phyloP scores from a whole-genome alignment of 2,113 vertebrate genomes.

The Phaethon lepturus region DNA sequence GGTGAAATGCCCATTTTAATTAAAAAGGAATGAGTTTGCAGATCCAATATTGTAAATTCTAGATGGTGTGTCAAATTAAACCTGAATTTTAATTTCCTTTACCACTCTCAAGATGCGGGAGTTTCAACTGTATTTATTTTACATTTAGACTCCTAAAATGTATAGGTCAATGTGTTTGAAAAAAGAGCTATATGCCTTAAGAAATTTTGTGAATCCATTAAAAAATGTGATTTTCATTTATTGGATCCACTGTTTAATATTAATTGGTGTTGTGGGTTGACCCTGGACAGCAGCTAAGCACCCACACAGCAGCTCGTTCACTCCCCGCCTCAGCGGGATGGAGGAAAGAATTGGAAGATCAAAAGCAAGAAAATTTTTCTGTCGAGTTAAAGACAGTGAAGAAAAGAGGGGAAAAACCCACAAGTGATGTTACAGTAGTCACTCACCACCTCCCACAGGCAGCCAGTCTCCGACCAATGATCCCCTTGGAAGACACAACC shows the following conservation, averaged over 20 bases:
- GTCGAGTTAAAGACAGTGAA: not conserved
- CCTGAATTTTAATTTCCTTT: not conserved
- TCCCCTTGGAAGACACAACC: not conserved
- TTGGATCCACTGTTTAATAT: conserved; percentile 23
- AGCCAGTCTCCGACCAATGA: not conserved
- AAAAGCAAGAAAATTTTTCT: not conserved
- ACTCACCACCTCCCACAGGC: not conserved
- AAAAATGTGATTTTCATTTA: conserved; percentile 48
- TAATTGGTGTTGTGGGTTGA: not conserved
- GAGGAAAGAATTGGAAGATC: not conserved
- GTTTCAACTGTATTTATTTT: not conserved
- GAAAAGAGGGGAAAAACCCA: not conserved
- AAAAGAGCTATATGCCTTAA: not conserved
- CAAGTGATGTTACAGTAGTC: accelerated
- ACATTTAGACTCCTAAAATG: not conserved
- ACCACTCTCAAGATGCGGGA: not conserved
- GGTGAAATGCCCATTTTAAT: not conserved
- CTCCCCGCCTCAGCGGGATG: accelerated
- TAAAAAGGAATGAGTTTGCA: not conserved
- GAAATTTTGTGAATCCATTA: conserved; percentile 40
- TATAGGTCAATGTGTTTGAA: not conserved
- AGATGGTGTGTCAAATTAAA: not conserved
- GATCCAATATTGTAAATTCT: not conserved
- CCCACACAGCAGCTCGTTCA: not conserved
- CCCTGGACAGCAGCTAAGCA: not conserved